Percentiles rank a stretch among this genome's conserved stretches.
These are phyloP conservation scores for Bugula neritina DNA, from an alignment of 2,888 invertebrate species.

Conservation along the genomic window DNA sequence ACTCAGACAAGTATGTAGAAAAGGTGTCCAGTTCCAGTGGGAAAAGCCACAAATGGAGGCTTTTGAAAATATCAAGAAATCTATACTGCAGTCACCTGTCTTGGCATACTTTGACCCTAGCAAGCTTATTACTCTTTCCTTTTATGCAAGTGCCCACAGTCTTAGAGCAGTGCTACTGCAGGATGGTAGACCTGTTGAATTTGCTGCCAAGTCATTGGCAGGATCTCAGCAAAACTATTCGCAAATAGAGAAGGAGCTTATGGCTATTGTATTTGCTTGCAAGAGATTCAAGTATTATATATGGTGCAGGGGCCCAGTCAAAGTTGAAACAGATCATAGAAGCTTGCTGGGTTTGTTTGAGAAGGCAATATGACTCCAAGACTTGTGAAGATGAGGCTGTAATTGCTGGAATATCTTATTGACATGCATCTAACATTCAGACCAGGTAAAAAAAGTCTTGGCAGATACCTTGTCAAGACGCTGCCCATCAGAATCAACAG, in stretches of 20 bases:
- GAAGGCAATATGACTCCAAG: neutral
- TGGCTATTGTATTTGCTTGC: constrained; percentile 31
- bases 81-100: constrained; percentile 31
- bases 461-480: neutral
- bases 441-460: neutral
- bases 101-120: constrained; percentile 31
- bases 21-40: constrained; percentile 29
- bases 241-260: constrained; percentile 32
- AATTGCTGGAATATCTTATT: neutral
- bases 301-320: constrained; percentile 29
- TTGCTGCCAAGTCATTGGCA: constrained; percentile 32
- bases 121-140: constrained; percentile 27
- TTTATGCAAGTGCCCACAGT: constrained; percentile 31
- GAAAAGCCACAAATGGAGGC: constrained; percentile 27
- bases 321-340: neutral
- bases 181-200: constrained; percentile 31
- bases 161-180: constrained; percentile 31
- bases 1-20: constrained; percentile 31
- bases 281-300: constrained; percentile 31
- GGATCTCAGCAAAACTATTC: constrained; percentile 32
- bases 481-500: neutral
- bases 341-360: neutral
- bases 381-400: neutral
- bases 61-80: constrained; percentile 29
- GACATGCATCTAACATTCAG: neutral